Base-by-base conservation (phyloP, 2,888 invertebrate genomes). In the Cremastinae sp. region DNA sequence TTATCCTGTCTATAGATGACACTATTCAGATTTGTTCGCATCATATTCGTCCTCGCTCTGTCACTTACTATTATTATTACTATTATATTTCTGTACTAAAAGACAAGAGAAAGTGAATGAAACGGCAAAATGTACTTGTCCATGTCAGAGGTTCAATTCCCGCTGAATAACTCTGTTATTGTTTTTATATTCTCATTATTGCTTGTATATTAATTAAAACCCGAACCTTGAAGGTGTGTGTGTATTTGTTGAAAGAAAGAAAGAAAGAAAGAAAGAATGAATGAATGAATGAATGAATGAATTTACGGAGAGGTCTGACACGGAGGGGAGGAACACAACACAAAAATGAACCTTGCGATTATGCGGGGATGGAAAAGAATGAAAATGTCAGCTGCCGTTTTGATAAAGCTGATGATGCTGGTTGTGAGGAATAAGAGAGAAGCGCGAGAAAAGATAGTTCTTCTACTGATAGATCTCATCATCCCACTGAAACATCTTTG, bases 401-500 rank as follows among this genome's bases (percentile, higher is more conserved):
- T 49, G 39, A 69, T 16, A 10, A 16, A 53, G 47, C 28, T 35
- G 58, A 39, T n/a, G n/a, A n/a, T n/a, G n/a, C n/a, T n/a, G n/a
- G n/a, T n/a, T n/a, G 22, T 22, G 41, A 66, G 65, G 64, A 65
- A 61, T 16, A 20, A 56, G 41, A 59, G 39, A 43, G 59, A 74
- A 37, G 41, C 5, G 28, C 28, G 68, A 58, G 47, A 28, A 75
- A 74, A 71, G 70, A 72, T 78, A 65, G 71, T 77, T 82, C 75
- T 83, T 82, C 81, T 81, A 82, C n/a, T n/a, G n/a, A n/a, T n/a
- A n/a, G n/a, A n/a, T n/a, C n/a, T n/a, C 80, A 82, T 83, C 28
- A 5, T 28, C 82, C 80, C 83, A 79, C 76, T 79, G 78, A 75
- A 78, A 82, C 83, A 82, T 86, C 85, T 87, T 83, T 89, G 87